Evolutionary conservation across 2,797 vertebrate species (phyloP).

Genomic region (Apodemus agrarius): DNA sequence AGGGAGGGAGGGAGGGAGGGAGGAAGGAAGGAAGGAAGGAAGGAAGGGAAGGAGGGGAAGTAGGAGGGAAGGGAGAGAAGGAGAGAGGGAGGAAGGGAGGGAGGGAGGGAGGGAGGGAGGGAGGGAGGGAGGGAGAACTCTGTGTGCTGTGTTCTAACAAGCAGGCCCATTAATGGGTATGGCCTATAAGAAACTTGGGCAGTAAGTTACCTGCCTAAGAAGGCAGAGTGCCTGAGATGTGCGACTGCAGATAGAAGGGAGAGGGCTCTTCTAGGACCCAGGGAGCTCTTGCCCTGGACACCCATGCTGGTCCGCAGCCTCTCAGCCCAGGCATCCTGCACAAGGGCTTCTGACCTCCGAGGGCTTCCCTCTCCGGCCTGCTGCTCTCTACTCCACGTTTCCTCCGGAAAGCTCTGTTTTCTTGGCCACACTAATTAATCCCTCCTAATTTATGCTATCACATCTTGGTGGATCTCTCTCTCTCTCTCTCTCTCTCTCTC

Average conservation of each 20-base stretch:
- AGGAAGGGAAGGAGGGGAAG: neutral
- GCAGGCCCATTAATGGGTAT: neutral
- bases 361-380: neutral
- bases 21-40: accelerated
- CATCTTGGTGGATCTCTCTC: neutral
- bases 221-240: neutral
- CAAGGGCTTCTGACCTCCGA: neutral
- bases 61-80: accelerated
- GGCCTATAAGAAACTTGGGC: neutral
- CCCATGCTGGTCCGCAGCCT: neutral
- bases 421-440: neutral
- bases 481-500: constrained; percentile 9
- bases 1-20: accelerated
- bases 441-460: neutral
- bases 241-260: neutral
- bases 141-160: neutral
- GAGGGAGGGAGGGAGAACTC: neutral
- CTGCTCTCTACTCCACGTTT: neutral
- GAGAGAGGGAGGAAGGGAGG: too few relatives aligned
- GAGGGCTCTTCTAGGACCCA: neutral
- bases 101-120: neutral
- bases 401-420: neutral
- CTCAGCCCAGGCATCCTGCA: neutral
- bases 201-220: neutral
- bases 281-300: neutral